Evolutionary conservation across 2,888 invertebrate species (phyloP), one percentile per base, ranked within the genome.

Genomic region (Chironomus tentans): DNA sequence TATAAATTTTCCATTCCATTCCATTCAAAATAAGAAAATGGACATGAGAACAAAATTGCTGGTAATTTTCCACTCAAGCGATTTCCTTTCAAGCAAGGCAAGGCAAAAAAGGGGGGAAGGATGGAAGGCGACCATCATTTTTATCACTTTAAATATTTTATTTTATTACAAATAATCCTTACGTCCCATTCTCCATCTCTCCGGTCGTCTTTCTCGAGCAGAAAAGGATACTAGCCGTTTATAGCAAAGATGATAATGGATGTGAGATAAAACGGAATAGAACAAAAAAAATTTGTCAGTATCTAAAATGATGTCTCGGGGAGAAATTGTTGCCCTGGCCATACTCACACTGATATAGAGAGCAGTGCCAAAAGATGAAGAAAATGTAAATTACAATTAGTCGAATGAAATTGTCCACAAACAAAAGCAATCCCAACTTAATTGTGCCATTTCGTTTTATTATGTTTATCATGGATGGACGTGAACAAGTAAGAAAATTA

Each of bases 71-170:
- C 68, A 74, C 74, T 74, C 48, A 18, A 61, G 5, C 74, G 68
- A 47, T 74, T 68, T 24, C 47, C 47, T 48, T 24, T 65, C 24
- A 65, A 13, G 22, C 65, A 24, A 13, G 21, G 10, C 13, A 56
- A 5, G 5, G 10, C 21, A 21, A 62, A 22, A 62, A 4, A 65
- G 65, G 21, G 65, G n/a, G 24, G 5, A 2, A 48, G 13, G 61
- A 62, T 56, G 7, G 56, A 18, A 13, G 50, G 15, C 61, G 24
- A 48, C 28, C 38, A 50, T 72, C 28, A 72, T 62, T 72, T 74
- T 74, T 65, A 74, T 74, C 65, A 61, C 46, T 38, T 22, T 74
- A 68, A 74, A 74, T 74, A 74, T 68, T 74, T 74, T 74, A 74
- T 74, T 74, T 74, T 74, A 74, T 74, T 74, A 74, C 38, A 13